phyloP scores from a whole-genome alignment of 2,797 vertebrate species.

The Gila robusta region DNA sequence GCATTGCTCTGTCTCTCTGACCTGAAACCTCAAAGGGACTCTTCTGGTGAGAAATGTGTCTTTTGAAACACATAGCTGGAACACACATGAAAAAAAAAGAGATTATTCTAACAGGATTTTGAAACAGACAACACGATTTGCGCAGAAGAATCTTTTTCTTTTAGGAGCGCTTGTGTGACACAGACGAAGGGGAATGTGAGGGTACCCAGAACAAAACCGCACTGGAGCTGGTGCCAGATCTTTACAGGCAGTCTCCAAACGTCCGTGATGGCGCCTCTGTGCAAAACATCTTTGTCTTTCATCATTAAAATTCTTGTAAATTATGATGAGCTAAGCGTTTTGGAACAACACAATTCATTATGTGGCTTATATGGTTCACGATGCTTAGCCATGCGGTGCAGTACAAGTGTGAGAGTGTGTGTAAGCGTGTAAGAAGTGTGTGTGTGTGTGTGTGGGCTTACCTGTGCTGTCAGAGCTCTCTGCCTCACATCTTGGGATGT shows the following conservation, averaged over 20 bases:
- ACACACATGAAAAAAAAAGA: slow-evolving; percentile 67
- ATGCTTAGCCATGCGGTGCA: not conserved
- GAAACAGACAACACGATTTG: not conserved
- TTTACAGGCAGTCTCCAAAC: slow-evolving; percentile 33
- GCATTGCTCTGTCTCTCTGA: slow-evolving; percentile 34
- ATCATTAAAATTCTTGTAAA: slow-evolving; percentile 41
- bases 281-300: slow-evolving; percentile 39
- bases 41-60: slow-evolving; percentile 40
- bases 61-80: slow-evolving; percentile 59
- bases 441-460: slow-evolving; percentile 59
- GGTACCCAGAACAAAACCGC: slow-evolving; percentile 26
- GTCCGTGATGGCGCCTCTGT: slow-evolving; percentile 15
- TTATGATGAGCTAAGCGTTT: slow-evolving; percentile 30
- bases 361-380: slow-evolving; percentile 9
- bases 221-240: slow-evolving; percentile 35
- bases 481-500: slow-evolving; percentile 90
- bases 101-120: slow-evolving; percentile 44
- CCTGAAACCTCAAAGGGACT: slow-evolving; percentile 50
- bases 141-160: not conserved
- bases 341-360: slow-evolving; percentile 15
- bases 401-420: not conserved
- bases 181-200: slow-evolving; percentile 29
- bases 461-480: slow-evolving; percentile 73
- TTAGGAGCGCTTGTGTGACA: slow-evolving; percentile 33
- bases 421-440: not conserved